Percentiles rank a stretch among this genome's conserved stretches.
Conservation (phyloP, 2,113 vertebrate genomes). For the Suncus etruscus region DNA sequence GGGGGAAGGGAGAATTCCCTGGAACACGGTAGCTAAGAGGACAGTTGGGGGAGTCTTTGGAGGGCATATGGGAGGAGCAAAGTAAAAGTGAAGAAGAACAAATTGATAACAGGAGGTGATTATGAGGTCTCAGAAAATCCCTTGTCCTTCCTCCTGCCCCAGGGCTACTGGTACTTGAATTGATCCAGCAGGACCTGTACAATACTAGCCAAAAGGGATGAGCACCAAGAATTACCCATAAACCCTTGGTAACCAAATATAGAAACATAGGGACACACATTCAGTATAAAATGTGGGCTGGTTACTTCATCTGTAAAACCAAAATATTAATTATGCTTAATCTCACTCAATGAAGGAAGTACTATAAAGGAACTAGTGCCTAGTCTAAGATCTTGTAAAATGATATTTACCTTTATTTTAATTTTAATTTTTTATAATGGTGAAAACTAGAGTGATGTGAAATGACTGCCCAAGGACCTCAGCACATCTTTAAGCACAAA, state of each 20-base stretch:
- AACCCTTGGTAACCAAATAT: not conserved
- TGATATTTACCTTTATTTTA: not conserved
- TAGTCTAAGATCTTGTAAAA: not conserved
- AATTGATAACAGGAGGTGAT: not conserved
- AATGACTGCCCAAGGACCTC: not conserved
- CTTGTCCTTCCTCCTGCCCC: too few species aligned
- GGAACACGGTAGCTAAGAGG: not conserved
- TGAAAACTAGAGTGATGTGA: not conserved
- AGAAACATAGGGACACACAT: not conserved
- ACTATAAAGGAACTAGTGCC: not conserved
- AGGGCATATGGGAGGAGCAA: not conserved
- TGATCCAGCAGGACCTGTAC: not conserved
- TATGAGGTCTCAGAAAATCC: not conserved
- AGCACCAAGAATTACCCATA: not conserved
- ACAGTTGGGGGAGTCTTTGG: not conserved
- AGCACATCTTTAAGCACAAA: not conserved
- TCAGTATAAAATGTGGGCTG: not conserved
- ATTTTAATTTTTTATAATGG: not conserved
- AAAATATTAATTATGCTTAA: not conserved
- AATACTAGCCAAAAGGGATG: not conserved
- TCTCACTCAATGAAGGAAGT: constrained; percentile 31
- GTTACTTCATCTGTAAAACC: constrained; percentile 9
- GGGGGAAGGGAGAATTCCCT: not conserved
- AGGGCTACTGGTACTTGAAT: too few species aligned
- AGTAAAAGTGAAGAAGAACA: not conserved